These are phyloP conservation scores for Aradophagus sp. DNA, from an alignment of 1,140 invertebrate species.

Conservation along the genomic window DNA sequence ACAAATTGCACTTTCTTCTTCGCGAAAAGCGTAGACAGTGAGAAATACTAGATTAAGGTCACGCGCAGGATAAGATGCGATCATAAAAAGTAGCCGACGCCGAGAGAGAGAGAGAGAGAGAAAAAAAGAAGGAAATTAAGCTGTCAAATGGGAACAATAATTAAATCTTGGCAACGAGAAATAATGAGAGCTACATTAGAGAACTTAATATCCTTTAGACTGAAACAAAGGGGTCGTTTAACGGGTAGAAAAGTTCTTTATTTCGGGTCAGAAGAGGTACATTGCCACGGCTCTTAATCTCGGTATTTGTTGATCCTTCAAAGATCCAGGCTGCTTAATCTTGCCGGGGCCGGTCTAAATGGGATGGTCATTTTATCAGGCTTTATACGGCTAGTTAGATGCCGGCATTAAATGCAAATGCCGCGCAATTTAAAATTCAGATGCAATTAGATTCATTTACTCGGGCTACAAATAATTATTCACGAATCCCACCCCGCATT, in stretches of 20 bases:
- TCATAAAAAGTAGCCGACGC: too few relatives aligned
- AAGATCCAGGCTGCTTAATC: constrained; percentile 52
- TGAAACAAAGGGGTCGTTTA: constrained; percentile 39
- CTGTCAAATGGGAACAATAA: too few relatives aligned
- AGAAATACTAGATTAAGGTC: too few relatives aligned
- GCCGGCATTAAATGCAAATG: constrained; percentile 69
- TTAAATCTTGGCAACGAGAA: too few relatives aligned
- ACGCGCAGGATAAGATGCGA: too few relatives aligned
- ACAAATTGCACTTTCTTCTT: too few relatives aligned
- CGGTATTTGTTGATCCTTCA: constrained; percentile 41
- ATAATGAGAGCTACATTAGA: constrained; percentile 11
- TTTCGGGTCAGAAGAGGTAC: constrained; percentile 10
- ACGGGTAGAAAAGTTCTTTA: constrained; percentile 31
- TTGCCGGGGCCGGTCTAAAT: constrained; percentile 42
- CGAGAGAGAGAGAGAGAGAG: too few relatives aligned
- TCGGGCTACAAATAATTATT: constrained; percentile 66
- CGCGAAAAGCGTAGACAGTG: too few relatives aligned
- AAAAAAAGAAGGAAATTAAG: too few relatives aligned
- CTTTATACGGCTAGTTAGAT: constrained; percentile 64
- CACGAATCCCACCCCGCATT: constrained; percentile 47
- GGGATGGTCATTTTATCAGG: constrained; percentile 58
- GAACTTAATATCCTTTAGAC: constrained; percentile 17
- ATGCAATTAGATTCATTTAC: constrained; percentile 73
- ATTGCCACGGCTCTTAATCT: constrained; percentile 34
- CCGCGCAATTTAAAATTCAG: constrained; percentile 68